Percentiles rank a stretch among this genome's conserved stretches.
These are phyloP conservation scores for Cenopis cana DNA, from an alignment of 2,888 invertebrate genomes.

Conservation along the genomic window DNA sequence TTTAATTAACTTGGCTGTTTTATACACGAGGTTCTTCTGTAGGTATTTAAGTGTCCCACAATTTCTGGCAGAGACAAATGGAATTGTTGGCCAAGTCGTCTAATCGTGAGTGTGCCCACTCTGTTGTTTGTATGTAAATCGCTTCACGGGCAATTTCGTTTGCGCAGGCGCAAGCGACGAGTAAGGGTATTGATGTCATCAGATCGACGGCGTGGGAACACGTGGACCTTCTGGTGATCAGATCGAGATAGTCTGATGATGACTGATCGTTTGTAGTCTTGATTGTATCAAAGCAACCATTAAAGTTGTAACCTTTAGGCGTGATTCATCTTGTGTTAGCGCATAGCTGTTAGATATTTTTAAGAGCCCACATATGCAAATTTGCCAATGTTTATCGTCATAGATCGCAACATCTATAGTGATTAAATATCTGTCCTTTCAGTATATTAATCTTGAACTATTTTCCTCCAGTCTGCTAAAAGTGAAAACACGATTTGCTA, in stretches of 20 bases:
- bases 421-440: too few relatives aligned
- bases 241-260: not conserved
- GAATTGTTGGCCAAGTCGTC: not conserved
- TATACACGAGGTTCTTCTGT: too few relatives aligned
- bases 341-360: not conserved
- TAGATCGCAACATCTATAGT: too few relatives aligned
- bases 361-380: too few relatives aligned
- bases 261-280: not conserved
- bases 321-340: not conserved
- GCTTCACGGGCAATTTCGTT: slow-evolving; percentile 59
- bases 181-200: slow-evolving; percentile 56
- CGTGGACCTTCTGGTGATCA: not conserved
- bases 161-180: slow-evolving; percentile 56
- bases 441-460: too few relatives aligned
- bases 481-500: too few relatives aligned
- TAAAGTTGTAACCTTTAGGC: not conserved
- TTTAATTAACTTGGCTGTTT: too few relatives aligned
- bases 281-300: not conserved
- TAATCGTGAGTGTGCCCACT: slow-evolving; percentile 4
- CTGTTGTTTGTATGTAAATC: slow-evolving; percentile 48
- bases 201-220: slow-evolving; percentile 56
- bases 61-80: not conserved
- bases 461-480: too few relatives aligned
- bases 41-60: not conserved
- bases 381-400: too few relatives aligned